Conservation (phyloP, 1,140 invertebrate species). For the Papilio aristodemus region DNA sequence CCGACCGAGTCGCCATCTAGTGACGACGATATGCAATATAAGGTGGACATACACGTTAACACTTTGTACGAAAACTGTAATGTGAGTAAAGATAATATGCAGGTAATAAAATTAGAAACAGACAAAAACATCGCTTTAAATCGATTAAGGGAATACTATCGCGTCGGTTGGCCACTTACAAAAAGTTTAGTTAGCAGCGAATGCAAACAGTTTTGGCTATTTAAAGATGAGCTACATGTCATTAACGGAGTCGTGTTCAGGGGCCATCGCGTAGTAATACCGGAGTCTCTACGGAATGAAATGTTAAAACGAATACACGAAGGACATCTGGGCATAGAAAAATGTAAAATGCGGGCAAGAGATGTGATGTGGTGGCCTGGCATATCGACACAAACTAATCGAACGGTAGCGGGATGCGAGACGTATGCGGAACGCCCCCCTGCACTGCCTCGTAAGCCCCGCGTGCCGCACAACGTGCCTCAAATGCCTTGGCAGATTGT, state of each 20-base stretch:
- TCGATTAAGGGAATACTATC: background rate
- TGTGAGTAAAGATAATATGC: too few species aligned
- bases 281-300: slow-evolving; percentile 43
- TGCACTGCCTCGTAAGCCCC: slow-evolving; percentile 41
- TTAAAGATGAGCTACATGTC: background rate
- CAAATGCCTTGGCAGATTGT: slow-evolving; percentile 52
- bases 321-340: slow-evolving; percentile 47
- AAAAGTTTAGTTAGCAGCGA: background rate
- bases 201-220: too few species aligned
- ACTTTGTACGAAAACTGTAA: too few species aligned
- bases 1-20: too few species aligned
- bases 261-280: slow-evolving; percentile 44
- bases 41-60: too few species aligned
- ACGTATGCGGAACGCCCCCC: slow-evolving; percentile 38
- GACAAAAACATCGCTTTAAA: background rate
- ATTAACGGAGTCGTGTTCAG: background rate
- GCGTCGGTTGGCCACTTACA: background rate
- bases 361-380: slow-evolving; percentile 62
- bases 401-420: slow-evolving; percentile 44
- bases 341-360: slow-evolving; percentile 55
- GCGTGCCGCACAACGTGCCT: slow-evolving; percentile 46
- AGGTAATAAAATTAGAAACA: background rate
- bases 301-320: slow-evolving; percentile 61
- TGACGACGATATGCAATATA: too few species aligned
- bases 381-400: slow-evolving; percentile 56